Percentiles rank a stretch among this genome's conserved stretches.
These are phyloP conservation scores for Drosophila anomalipes DNA, from an alignment of 2,888 invertebrate genomes.

Conservation along the genomic window DNA sequence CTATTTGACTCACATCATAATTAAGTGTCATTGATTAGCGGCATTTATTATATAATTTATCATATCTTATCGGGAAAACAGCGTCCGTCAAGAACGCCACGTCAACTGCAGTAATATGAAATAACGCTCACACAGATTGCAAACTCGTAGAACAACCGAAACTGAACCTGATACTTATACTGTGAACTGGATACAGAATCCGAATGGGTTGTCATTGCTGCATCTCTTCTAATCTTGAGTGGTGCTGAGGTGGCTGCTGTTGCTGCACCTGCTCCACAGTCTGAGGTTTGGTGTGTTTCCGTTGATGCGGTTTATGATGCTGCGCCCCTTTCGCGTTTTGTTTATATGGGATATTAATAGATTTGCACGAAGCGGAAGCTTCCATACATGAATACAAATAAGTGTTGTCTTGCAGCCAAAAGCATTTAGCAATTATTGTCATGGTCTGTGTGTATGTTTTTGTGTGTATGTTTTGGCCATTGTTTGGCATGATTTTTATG, in stretches of 20 bases:
- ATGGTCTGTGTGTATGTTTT: slow-evolving; percentile 26
- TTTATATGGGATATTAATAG: slow-evolving; percentile 59
- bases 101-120: slow-evolving; percentile 56
- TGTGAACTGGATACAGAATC: slow-evolving; percentile 21
- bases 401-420: slow-evolving; percentile 53
- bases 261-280: slow-evolving; percentile 35
- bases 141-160: slow-evolving; percentile 19
- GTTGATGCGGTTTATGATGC: slow-evolving; percentile 31
- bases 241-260: slow-evolving; percentile 1
- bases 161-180: slow-evolving; percentile 7
- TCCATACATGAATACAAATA: background rate
- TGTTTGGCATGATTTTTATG: slow-evolving; percentile 63
- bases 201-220: slow-evolving; percentile 32
- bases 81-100: slow-evolving; percentile 43
- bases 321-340: slow-evolving; percentile 47
- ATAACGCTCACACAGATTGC: slow-evolving; percentile 52
- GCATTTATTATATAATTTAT: slow-evolving; percentile 47
- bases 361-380: slow-evolving; percentile 53
- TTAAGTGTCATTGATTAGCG: slow-evolving; percentile 62
- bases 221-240: slow-evolving; percentile 49
- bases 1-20: slow-evolving; percentile 20
- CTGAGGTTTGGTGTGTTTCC: slow-evolving; percentile 16
- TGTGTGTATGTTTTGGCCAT: slow-evolving; percentile 48
- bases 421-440: slow-evolving; percentile 77
- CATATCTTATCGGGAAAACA: slow-evolving; percentile 57